Evolutionary conservation across 92 coral and sea anemone species (phyloP), one percentile per base, ranked within the genome.

Genomic region (Anthopleura xanthogrammica): DNA sequence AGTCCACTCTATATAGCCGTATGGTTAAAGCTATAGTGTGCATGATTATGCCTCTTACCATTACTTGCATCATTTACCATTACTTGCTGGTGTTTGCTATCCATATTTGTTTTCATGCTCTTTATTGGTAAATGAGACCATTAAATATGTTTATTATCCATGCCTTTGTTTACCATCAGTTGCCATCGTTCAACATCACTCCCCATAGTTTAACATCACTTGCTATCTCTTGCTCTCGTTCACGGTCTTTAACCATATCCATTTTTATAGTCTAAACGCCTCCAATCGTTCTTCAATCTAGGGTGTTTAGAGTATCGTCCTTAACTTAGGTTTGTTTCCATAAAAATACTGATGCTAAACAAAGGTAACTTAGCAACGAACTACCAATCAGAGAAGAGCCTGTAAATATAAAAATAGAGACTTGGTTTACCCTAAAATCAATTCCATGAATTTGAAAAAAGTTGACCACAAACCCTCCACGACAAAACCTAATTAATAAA

Each of bases 301-400:
- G 36, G 70, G 23, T 5, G 16, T 68, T 36, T 6, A 12, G 29
- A 12, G 29, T 6, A 14, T 68, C 42, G 74, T 68, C 17, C 42
- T 29, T 36, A 68, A 68, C 36, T 68, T 29, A 68, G 41, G 46
- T 29, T 9, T 9, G 74, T 68, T 68, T 68, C 74, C 74, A 68
- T 12, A 68, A 3, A 23, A 29, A 36, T 68, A 68, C 29, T 29
- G 29, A 13, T 68, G 19, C 41, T 29, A 68, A 9, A 68, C 74
- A 68, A 9, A 68, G 74, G 74, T 68, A 68, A 24, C 16, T 68
- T 68, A 68, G 42, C 74, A 68, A 68, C 74, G 74, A 68, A 68
- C 74, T 29, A 36, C 74, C 74, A 68, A 68, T 68, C 40, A 68
- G 16, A 23, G 74, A 68, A 7, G 74, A 68, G 7, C 74, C 74